These are phyloP conservation scores for Ophioderma brevispina DNA, from an alignment of 35 echinoderm and acorn worm species.

Conservation along the genomic window DNA sequence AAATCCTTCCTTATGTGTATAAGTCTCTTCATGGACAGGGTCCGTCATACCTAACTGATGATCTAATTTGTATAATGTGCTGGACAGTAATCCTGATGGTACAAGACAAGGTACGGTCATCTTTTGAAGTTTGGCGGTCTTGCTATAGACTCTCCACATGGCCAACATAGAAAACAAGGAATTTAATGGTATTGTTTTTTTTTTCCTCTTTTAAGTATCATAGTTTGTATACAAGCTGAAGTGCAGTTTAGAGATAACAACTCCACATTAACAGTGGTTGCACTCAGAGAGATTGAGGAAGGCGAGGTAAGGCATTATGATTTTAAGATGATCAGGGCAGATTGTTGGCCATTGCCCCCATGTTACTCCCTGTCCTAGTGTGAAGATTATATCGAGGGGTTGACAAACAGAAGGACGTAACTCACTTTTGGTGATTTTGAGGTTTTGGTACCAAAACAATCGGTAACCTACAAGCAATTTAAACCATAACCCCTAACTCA, in stretches of 20 bases:
- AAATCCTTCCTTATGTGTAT: too few relatives aligned
- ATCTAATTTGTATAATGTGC: neutral
- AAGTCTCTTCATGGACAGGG: too few relatives aligned
- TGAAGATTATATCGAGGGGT: too few relatives aligned
- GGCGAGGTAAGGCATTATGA: slow-evolving; percentile 72
- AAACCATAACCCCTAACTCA: too few relatives aligned
- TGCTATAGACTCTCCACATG: neutral
- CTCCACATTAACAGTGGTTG: slow-evolving; percentile 56
- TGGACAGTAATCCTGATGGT: neutral
- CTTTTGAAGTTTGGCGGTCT: neutral
- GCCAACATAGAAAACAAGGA: neutral
- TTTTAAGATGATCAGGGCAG: too few relatives aligned
- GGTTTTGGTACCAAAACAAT: too few relatives aligned
- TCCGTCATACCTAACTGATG: neutral
- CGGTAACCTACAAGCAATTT: too few relatives aligned
- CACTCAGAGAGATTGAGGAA: slow-evolving; percentile 54
- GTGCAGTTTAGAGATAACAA: slow-evolving; percentile 62
- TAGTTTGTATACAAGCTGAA: slow-evolving; percentile 66
- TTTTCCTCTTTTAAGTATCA: slow-evolving; percentile 57
- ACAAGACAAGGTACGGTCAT: neutral
- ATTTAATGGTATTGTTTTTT: neutral
- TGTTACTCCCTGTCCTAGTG: too few relatives aligned
- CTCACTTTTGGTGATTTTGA: too few relatives aligned
- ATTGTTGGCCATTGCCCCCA: too few relatives aligned
- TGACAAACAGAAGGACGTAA: too few relatives aligned